phyloP scores from a whole-genome alignment of 2,888 invertebrate genomes.

The Sinotaia quadrata region DNA sequence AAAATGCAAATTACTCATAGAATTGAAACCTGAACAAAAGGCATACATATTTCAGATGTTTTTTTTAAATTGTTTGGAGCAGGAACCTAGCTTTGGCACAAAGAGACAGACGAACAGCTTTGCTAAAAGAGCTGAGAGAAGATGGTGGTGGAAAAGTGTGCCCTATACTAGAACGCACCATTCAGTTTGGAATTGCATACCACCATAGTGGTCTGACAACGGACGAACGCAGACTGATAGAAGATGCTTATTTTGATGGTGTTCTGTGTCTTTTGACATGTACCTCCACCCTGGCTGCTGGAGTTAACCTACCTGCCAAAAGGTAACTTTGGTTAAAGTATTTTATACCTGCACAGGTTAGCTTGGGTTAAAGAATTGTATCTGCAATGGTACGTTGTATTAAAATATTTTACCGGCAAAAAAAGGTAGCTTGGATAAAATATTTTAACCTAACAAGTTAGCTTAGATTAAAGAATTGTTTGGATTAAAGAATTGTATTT shows the following conservation, averaged over 20 bases:
- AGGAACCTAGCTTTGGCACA: conserved; percentile 77
- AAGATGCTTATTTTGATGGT: conserved; percentile 84
- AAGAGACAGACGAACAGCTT: conserved; percentile 74
- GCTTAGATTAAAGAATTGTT: no score
- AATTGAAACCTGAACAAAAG: not conserved
- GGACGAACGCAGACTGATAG: conserved; percentile 88
- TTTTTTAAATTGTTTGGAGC: conserved; percentile 14
- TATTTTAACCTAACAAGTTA: no score
- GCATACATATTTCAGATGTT: not conserved
- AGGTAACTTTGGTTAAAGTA: conserved; percentile 72
- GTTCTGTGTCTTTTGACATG: conserved; percentile 91
- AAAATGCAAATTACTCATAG: no score
- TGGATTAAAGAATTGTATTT: no score
- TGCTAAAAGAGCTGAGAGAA: conserved; percentile 77
- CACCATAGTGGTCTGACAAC: conserved; percentile 89
- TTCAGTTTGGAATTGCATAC: conserved; percentile 89
- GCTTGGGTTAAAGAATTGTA: no score
- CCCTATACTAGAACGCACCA: conserved; percentile 79
- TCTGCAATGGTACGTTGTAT: no score
- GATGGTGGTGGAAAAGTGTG: conserved; percentile 82
- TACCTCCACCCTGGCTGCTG: conserved; percentile 97
- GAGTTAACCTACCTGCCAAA: conserved; percentile 94
- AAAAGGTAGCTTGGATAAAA: no score
- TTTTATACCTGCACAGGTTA: no score
- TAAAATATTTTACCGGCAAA: no score